These are phyloP conservation scores for Trichosurus vulpecula DNA, from an alignment of 2,797 vertebrate species.

Conservation along the genomic window DNA sequence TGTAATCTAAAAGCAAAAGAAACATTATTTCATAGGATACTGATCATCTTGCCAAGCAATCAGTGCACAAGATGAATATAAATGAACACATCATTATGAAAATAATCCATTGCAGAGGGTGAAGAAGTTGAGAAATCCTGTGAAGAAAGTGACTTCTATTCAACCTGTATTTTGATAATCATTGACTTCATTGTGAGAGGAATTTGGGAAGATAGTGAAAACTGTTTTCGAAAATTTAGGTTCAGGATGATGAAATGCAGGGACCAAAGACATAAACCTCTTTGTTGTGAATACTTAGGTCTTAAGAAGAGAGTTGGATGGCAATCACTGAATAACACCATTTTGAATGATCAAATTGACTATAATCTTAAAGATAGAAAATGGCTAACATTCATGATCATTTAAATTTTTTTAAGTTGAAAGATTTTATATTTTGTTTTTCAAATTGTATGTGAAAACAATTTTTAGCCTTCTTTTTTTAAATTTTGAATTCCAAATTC, in stretches of 20 bases:
- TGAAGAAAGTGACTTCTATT: neutral
- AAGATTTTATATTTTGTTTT: neutral
- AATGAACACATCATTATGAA: neutral
- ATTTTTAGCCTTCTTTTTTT: neutral
- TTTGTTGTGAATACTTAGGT: neutral
- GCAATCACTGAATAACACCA: neutral
- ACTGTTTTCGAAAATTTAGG: neutral
- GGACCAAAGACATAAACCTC: neutral
- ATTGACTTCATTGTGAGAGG: neutral
- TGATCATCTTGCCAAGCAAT: neutral
- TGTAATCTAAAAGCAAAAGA: neutral
- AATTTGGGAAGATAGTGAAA: neutral
- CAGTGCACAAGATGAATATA: neutral
- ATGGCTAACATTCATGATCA: neutral
- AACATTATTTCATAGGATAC: neutral
- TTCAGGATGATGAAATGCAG: neutral
- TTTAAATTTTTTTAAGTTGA: neutral
- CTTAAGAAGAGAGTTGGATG: neutral
- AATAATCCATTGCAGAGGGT: neutral
- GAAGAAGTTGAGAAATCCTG: neutral
- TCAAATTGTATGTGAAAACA: neutral
- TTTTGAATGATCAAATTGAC: neutral
- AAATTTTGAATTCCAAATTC: neutral
- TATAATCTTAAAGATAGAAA: neutral
- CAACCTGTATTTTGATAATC: neutral